Evolutionary conservation across 1,140 invertebrate species (phyloP).

Genomic region (Octopus sinensis): DNA sequence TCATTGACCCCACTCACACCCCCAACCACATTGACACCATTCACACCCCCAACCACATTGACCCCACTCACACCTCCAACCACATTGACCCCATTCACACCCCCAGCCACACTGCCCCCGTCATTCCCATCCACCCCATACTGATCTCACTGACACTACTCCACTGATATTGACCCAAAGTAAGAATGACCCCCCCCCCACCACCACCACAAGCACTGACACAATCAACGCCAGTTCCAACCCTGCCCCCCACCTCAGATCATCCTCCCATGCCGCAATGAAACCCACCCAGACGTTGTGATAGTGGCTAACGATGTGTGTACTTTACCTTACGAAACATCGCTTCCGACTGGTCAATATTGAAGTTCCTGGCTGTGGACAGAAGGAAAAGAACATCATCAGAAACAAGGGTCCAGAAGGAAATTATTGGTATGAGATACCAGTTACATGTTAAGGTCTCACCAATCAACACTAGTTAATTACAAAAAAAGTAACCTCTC

Average conservation of each 20-base stretch:
- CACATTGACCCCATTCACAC: too few species aligned
- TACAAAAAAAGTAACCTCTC: too few species aligned
- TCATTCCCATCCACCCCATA: too few species aligned
- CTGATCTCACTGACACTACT: not conserved
- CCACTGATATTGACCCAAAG: not conserved
- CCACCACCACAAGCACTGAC: not conserved
- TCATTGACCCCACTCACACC: too few species aligned
- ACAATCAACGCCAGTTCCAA: not conserved
- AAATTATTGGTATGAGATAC: too few species aligned
- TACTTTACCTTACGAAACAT: constrained; percentile 75
- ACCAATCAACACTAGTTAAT: too few species aligned
- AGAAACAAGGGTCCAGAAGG: too few species aligned
- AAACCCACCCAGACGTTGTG: not conserved
- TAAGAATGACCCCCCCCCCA: not conserved
- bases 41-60: too few species aligned
- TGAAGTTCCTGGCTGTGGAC: constrained; percentile 74
- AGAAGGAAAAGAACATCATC: not conserved
- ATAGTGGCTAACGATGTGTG: not conserved
- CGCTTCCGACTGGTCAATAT: constrained; percentile 75
- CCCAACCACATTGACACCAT: too few species aligned
- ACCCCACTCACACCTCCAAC: too few species aligned
- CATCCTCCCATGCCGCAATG: not conserved
- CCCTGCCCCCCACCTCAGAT: not conserved
- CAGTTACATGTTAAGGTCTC: too few species aligned
- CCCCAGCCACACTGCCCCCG: too few species aligned